Evolutionary conservation across 2,888 invertebrate genomes (phyloP).

Genomic region (Drosophila suboccidentalis): DNA sequence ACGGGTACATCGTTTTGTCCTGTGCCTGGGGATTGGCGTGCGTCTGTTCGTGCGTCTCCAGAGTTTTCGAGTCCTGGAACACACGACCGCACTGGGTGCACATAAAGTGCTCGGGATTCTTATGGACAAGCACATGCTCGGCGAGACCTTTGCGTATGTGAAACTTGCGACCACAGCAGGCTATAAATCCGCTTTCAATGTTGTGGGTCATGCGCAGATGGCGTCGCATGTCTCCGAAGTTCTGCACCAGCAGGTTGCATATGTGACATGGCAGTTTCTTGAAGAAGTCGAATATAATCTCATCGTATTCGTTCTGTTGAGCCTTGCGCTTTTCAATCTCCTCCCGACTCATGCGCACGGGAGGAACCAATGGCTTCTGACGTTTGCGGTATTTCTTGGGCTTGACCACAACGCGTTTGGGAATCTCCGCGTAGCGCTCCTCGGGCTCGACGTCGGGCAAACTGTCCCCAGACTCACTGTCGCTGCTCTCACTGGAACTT

Average conservation of each 20-base stretch:
- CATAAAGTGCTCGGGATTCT: conserved; percentile 83
- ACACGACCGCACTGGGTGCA: conserved; percentile 74
- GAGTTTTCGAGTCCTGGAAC: conserved; percentile 74
- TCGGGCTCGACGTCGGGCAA: conserved; percentile 71
- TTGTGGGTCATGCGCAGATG: conserved; percentile 79
- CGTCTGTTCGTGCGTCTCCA: conserved; percentile 76
- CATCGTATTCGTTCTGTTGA: conserved; percentile 77
- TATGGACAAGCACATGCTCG: conserved; percentile 81
- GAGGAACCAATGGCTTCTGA: conserved; percentile 74
- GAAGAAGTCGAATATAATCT: conserved; percentile 80
- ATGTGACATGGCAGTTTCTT: conserved; percentile 78
- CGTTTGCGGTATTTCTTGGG: conserved; percentile 83
- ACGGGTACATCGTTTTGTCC: conserved; percentile 75
- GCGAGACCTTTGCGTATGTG: conserved; percentile 74
- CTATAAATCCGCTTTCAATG: conserved; percentile 76
- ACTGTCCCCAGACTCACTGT: conserved; percentile 56
- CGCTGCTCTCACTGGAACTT: conserved; percentile 66
- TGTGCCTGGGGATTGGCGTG: conserved; percentile 72
- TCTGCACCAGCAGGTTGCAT: conserved; percentile 78
- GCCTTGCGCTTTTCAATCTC: conserved; percentile 77
- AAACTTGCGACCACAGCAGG: conserved; percentile 81
- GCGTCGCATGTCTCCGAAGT: conserved; percentile 79
- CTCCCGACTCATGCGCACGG: conserved; percentile 79
- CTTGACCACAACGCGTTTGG: conserved; percentile 79
- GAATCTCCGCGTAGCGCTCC: conserved; percentile 79